Percentiles rank a stretch among this genome's conserved stretches.
phyloP scores from a whole-genome alignment of 2,888 invertebrate genomes.

The Escarpia spicata region DNA sequence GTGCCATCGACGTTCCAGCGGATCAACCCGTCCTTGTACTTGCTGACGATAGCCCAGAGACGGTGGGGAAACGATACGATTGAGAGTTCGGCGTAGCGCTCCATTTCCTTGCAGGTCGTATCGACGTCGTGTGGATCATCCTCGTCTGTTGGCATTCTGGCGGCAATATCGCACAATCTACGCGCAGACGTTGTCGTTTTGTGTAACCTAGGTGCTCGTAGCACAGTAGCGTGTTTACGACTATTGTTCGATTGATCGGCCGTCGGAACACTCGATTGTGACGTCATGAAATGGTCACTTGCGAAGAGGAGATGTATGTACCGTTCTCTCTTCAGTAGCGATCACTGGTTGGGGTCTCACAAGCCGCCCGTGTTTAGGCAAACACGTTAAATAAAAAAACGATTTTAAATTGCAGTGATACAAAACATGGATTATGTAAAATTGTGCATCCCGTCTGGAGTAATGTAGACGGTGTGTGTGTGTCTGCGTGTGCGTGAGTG shows the following conservation, averaged over 20 bases:
- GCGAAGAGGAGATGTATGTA: background rate
- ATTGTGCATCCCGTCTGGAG: too few species aligned
- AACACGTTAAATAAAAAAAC: background rate
- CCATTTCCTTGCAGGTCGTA: background rate
- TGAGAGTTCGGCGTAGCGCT: slow-evolving; percentile 13
- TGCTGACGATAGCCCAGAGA: background rate
- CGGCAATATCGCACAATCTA: background rate
- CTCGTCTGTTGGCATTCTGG: slow-evolving; percentile 2
- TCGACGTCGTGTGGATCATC: background rate
- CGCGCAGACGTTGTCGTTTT: background rate
- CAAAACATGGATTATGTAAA: background rate
- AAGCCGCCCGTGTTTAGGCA: background rate
- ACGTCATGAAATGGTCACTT: background rate
- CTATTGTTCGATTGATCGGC: background rate
- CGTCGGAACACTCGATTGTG: background rate
- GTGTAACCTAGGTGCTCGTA: background rate
- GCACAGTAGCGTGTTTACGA: background rate
- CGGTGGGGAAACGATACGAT: background rate
- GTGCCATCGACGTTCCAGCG: background rate
- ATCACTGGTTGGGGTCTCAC: background rate
- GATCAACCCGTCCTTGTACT: background rate
- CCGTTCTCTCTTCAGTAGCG: slow-evolving; percentile 3
- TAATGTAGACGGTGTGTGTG: too few species aligned
- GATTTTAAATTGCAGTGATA: background rate
- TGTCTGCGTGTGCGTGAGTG: too few species aligned